A percentile compares a stretch with the other conserved stretches of the same genome.
Evolutionary conservation across 1,140 invertebrate genomes (phyloP).

Genomic region (Phthorimaea operculella): DNA sequence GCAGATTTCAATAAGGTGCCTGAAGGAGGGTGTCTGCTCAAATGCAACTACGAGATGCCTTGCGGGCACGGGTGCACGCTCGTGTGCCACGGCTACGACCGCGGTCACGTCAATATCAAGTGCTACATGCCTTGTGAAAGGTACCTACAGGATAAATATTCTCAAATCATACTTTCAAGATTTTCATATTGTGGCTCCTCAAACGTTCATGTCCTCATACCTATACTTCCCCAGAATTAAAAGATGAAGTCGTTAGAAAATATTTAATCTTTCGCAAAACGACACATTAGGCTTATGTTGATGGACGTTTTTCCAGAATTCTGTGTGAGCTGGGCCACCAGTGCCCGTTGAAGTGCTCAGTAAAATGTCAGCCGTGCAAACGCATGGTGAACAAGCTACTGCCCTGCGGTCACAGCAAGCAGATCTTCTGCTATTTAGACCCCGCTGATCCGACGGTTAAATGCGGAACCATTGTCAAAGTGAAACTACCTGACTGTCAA

Average conservation of each 20-base stretch:
- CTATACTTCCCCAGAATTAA: too few species aligned
- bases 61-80: conserved; percentile 70
- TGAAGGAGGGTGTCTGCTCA: conserved; percentile 65
- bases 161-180: too few species aligned
- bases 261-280: too few species aligned
- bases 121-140: conserved; percentile 59
- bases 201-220: too few species aligned
- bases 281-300: conserved; percentile 6
- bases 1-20: conserved; percentile 62
- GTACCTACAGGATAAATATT: too few species aligned
- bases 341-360: conserved; percentile 61
- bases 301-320: conserved; percentile 33
- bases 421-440: conserved; percentile 44
- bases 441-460: conserved; percentile 32
- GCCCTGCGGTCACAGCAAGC: conserved; percentile 58
- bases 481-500: conserved; percentile 55
- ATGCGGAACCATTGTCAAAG: conserved; percentile 41
- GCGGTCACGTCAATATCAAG: conserved; percentile 51
- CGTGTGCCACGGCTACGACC: conserved; percentile 66
- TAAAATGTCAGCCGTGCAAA: conserved; percentile 59
- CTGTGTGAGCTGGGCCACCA: conserved; percentile 59
- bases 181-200: too few species aligned
- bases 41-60: conserved; percentile 45
- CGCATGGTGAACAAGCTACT: conserved; percentile 46
- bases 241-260: too few species aligned